Evolutionary conservation across 2,888 invertebrate species (phyloP).

Genomic region (Melikaiella ostensackeni): DNA sequence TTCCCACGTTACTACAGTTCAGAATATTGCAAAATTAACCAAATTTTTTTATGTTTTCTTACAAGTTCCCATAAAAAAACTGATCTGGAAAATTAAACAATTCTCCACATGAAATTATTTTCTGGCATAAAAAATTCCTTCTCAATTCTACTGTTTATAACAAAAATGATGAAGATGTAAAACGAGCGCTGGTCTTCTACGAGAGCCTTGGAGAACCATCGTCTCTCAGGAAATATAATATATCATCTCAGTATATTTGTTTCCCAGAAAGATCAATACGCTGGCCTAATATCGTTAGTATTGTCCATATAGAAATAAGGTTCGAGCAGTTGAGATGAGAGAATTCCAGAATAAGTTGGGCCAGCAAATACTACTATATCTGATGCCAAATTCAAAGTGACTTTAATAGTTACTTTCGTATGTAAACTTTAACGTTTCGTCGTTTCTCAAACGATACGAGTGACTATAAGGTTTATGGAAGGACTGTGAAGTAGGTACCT

Average conservation of each 20-base stretch:
- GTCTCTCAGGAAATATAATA: background rate
- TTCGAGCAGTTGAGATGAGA: background rate
- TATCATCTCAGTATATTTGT: background rate
- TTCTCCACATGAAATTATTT: no score
- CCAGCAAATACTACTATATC: background rate
- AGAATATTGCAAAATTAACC: no score
- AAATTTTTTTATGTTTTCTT: no score
- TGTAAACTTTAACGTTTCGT: conserved; percentile 5
- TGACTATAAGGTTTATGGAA: conserved; percentile 10
- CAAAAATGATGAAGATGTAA: no score
- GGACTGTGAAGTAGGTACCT: conserved; percentile 18
- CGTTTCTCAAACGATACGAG: conserved; percentile 10
- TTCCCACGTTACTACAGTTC: no score
- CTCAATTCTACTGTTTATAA: no score
- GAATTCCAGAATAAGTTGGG: background rate
- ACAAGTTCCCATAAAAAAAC: no score
- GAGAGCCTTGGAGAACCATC: background rate
- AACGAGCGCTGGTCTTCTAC: background rate
- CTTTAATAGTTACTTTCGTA: conserved; percentile 18
- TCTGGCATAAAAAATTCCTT: no score
- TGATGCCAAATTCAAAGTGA: conserved; percentile 14
- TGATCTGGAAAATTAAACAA: no score
- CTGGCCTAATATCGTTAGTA: conserved; percentile 1
- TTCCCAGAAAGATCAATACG: background rate
- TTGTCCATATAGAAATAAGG: background rate